Evolutionary conservation across 1,140 invertebrate species (phyloP).

Genomic region (Oedothorax gibbosus): DNA sequence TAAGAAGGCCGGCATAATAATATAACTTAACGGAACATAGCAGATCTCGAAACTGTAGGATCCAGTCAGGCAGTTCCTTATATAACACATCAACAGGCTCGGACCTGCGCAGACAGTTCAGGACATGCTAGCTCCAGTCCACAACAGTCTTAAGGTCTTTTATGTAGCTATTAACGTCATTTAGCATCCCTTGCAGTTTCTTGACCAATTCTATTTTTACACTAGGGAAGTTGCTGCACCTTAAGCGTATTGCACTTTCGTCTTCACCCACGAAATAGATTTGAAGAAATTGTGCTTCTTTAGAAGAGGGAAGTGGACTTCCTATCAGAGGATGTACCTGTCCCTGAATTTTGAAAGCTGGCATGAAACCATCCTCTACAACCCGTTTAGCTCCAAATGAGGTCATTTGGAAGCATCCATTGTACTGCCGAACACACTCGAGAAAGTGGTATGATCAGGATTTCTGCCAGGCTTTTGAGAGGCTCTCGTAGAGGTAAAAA

Average conservation of each 20-base stretch:
- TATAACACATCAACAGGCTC: too few species aligned
- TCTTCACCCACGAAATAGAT: not conserved
- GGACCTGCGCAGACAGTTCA: too few species aligned
- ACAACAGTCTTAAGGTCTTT: not conserved
- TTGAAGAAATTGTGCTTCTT: not conserved
- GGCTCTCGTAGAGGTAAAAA: not conserved
- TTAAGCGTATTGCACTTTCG: not conserved
- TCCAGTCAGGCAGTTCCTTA: too few species aligned
- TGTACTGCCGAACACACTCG: not conserved
- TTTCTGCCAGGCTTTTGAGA: not conserved
- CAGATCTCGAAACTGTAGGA: too few species aligned
- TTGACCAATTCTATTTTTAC: not conserved
- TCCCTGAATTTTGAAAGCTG: not conserved
- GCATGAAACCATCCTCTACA: not conserved
- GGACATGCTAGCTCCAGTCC: too few species aligned
- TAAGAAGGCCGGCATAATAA: too few species aligned
- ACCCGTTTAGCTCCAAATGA: not conserved
- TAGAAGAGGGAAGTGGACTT: not conserved
- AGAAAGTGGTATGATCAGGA: not conserved
- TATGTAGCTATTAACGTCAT: not conserved
- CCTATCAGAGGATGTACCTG: not conserved
- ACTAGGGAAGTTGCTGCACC: not conserved
- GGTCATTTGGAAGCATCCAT: slow-evolving; percentile 4
- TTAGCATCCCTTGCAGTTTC: not conserved
- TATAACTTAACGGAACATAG: too few species aligned